Base-by-base conservation (phyloP, 2,888 invertebrate species). In the Netelia melanura region DNA sequence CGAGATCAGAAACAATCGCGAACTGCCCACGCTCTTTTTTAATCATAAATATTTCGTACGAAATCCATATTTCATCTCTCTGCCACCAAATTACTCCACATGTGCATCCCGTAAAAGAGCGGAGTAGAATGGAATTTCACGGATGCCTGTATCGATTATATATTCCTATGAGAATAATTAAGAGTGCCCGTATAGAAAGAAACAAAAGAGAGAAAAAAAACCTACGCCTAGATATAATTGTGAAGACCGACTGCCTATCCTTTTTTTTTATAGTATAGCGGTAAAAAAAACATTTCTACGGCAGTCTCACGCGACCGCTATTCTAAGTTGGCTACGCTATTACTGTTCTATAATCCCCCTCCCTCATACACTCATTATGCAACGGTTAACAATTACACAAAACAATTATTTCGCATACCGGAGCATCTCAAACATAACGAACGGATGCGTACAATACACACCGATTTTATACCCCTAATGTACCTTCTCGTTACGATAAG, bases 21-120 rank as follows among this genome's bases (percentile, higher is more conserved):
- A 72, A 61, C n/a, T 43, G 11, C 38, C 6, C 43, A 56, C 17
- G 78, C 23, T 78, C 30, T 30, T 30, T 11, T n/a, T 74, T 68
- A 74, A 83, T 78, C 61, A 23, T 10, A 9, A 52, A 30, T 44
- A 71, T 44, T 72, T 21, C 25, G 58, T 61, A 54, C 48, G 10
- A 10, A 14, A 48, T 68, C 23, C 23, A 38, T 58, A 17, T 56
- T 44, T 38, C 23, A 61, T 75, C 30, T 25, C 14, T 23, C 58
- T 62, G 14, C 38, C 5, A 5, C 17, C 23, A 43, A 17, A 21
- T 25, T 62, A 62, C 87, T 87, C 86, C 86, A 86, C 86, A 86
- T 89, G 86, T 84, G 78, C 86, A 84, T 43, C 61, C 44, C 67
- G 62, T 85, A 83, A 85, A 81, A 86, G 62, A 25, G 56, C 56